phyloP scores from a whole-genome alignment of 92 coral and sea anemone species.

The Desmophyllum pertusum region DNA sequence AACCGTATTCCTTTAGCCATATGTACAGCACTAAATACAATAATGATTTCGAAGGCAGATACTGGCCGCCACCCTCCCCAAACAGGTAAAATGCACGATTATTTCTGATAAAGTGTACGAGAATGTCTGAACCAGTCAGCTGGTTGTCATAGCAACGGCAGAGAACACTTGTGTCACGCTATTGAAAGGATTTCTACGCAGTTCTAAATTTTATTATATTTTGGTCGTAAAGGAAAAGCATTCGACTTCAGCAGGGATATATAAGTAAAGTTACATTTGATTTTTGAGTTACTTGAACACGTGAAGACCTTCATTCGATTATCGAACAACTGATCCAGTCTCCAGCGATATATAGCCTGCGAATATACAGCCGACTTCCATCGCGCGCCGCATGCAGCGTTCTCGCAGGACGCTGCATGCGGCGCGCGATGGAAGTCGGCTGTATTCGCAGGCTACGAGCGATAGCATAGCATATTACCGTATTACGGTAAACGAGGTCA shows the following conservation, averaged over 20 bases:
- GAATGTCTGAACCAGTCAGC: background rate
- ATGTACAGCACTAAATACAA: conserved; percentile 94
- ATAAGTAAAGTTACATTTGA: too few relatives aligned
- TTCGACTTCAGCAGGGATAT: background rate
- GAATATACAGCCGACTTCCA: too few relatives aligned
- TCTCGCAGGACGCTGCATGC: too few relatives aligned
- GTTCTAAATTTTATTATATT: background rate
- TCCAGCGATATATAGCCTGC: too few relatives aligned
- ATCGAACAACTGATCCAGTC: background rate
- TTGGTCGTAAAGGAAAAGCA: background rate
- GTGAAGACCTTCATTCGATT: background rate
- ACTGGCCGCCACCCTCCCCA: conserved; percentile 78
- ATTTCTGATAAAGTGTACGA: background rate
- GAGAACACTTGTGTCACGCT: background rate
- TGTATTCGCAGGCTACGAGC: too few relatives aligned
- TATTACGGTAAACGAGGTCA: too few relatives aligned
- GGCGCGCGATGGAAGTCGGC: too few relatives aligned
- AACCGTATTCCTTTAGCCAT: conserved; percentile 94
- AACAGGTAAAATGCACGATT: conserved; percentile 71
- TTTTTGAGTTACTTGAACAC: background rate
- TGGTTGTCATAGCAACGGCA: conserved; percentile 39
- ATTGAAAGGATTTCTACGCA: background rate
- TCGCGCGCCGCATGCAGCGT: too few relatives aligned
- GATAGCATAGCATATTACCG: too few relatives aligned
- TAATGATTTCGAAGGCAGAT: conserved; percentile 89